phyloP scores from a whole-genome alignment of 2,113 vertebrate species.

The Salvator merianae region DNA sequence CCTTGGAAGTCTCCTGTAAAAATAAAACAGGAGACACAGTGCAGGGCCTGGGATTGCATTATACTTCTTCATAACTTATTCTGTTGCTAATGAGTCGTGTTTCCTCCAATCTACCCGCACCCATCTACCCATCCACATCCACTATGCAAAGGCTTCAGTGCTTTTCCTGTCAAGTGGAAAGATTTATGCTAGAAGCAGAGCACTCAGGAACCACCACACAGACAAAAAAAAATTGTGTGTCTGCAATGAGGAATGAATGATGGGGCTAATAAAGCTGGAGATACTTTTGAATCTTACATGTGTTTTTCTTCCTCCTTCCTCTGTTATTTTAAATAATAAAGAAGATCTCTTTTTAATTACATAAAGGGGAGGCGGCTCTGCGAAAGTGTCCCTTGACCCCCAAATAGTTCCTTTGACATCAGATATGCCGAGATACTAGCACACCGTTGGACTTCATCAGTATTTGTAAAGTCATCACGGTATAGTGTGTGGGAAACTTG shows the following conservation, averaged over 20 bases:
- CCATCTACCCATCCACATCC: constrained; percentile 21
- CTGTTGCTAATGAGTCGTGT: constrained; percentile 34
- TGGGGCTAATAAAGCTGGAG: constrained; percentile 18
- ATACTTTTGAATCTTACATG: background rate
- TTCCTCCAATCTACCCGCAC: constrained; percentile 15
- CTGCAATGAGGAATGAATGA: constrained; percentile 27
- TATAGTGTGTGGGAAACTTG: background rate
- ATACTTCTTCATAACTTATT: constrained; percentile 36
- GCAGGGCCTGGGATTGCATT: constrained; percentile 22
- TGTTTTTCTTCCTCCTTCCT: background rate
- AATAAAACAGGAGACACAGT: constrained; percentile 20
- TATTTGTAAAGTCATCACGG: background rate
- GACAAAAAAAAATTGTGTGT: constrained; percentile 8
- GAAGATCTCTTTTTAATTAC: background rate
- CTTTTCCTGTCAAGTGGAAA: constrained; percentile 60
- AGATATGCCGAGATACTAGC: background rate
- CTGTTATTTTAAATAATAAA: background rate
- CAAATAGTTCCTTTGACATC: background rate
- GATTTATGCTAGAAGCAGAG: constrained; percentile 63
- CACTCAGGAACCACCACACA: constrained; percentile 56
- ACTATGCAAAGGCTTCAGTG: constrained; percentile 51
- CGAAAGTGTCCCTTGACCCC: background rate
- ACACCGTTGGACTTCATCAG: background rate
- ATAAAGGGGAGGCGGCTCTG: background rate
- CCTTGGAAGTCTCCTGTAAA: constrained; percentile 48